Percentiles rank a stretch among this genome's conserved stretches.
Conservation (phyloP, 2,888 invertebrate genomes). For the Zygothrica quintamaculata region DNA sequence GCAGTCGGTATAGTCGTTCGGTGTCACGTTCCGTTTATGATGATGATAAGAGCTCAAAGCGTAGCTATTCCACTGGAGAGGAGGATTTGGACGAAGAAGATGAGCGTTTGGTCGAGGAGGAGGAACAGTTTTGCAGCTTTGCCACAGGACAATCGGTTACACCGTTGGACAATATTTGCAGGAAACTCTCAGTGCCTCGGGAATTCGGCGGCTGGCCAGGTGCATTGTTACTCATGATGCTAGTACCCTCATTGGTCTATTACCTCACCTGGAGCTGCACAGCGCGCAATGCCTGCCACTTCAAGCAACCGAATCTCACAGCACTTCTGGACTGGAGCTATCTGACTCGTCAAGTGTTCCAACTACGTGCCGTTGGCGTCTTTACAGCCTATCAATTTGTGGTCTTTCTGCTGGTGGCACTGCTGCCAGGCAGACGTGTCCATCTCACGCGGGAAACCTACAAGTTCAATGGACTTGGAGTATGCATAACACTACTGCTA, state of each 20-base stretch:
- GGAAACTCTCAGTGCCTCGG: conserved; percentile 69
- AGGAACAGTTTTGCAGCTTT: conserved; percentile 74
- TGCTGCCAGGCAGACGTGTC: conserved; percentile 81
- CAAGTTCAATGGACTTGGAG: conserved; percentile 81
- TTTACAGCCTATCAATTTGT: conserved; percentile 77
- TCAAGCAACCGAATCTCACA: conserved; percentile 63
- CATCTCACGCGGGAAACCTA: conserved; percentile 77
- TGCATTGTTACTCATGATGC: conserved; percentile 66
- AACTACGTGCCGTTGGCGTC: conserved; percentile 64
- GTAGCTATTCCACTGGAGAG: conserved; percentile 74
- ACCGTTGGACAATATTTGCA: conserved; percentile 58
- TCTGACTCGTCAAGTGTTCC: conserved; percentile 72
- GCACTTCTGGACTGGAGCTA: conserved; percentile 63
- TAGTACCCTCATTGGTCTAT: conserved; percentile 70
- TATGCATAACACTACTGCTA: conserved; percentile 63
- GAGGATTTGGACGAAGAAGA: conserved; percentile 58
- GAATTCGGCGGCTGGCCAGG: conserved; percentile 82
- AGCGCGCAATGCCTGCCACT: conserved; percentile 60
- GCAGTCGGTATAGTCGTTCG: conserved; percentile 77
- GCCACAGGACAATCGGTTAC: conserved; percentile 46
- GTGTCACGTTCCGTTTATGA: conserved; percentile 82
- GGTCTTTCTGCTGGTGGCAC: conserved; percentile 77
- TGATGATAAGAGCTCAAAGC: conserved; percentile 82
- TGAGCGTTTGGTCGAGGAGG: conserved; percentile 38
- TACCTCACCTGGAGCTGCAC: conserved; percentile 82